Conservation (phyloP, 2,797 vertebrate genomes). For the Micrastur ruficollis region DNA sequence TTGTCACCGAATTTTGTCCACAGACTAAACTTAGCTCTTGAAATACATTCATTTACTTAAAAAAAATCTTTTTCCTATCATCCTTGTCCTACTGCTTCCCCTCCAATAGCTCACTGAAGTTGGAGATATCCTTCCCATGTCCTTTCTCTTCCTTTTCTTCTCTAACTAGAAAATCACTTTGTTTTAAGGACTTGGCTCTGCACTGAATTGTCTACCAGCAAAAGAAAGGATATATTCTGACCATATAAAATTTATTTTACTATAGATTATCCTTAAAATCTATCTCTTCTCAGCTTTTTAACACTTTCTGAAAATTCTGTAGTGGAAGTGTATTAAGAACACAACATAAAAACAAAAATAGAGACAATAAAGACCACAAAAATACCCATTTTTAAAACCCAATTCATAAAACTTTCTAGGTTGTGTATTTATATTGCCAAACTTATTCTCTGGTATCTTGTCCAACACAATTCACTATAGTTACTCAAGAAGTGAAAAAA, state of each 20-base stretch:
- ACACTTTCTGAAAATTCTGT: neutral
- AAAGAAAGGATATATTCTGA: neutral
- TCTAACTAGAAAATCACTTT: neutral
- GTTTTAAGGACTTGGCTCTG: neutral
- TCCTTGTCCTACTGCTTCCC: neutral
- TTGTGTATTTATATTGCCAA: neutral
- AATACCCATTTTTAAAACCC: neutral
- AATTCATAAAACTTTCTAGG: accelerated
- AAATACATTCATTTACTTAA: neutral
- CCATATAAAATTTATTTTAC: neutral
- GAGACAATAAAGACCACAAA: neutral
- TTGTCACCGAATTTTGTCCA: neutral
- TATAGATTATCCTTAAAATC: neutral
- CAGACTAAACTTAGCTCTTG: neutral
- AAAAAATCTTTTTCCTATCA: neutral
- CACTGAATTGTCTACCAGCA: neutral
- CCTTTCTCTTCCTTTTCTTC: neutral
- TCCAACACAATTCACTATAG: neutral
- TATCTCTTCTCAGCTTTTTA: neutral
- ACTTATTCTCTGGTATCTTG: neutral
- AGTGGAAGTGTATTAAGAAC: neutral
- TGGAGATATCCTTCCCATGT: neutral
- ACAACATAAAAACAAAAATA: neutral
- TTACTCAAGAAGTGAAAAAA: neutral
- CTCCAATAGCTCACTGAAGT: neutral